phyloP scores from a whole-genome alignment of 2,797 vertebrate genomes.

The Falco peregrinus region DNA sequence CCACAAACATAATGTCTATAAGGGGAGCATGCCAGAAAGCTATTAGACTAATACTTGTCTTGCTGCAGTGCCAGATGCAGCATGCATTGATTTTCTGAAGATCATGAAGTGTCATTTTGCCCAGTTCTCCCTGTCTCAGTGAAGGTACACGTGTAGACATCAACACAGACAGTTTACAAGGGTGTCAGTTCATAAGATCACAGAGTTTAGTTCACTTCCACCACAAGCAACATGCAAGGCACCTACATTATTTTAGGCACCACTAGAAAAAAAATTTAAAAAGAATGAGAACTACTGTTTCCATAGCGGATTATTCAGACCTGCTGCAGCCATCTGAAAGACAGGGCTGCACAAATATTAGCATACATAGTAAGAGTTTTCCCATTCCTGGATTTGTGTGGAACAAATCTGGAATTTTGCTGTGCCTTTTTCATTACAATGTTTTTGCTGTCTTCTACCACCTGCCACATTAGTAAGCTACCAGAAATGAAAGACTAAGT shows the following conservation, averaged over 20 bases:
- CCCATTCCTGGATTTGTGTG: conserved; percentile 65
- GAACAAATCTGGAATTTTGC: conserved; percentile 56
- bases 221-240: not conserved
- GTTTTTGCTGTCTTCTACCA: conserved; percentile 65
- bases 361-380: conserved; percentile 34
- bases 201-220: not conserved
- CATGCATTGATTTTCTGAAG: conserved; percentile 62
- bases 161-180: not conserved
- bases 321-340: conserved; percentile 57
- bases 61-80: conserved; percentile 53
- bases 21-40: conserved; percentile 55
- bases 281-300: conserved; percentile 23
- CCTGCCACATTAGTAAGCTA: conserved; percentile 65
- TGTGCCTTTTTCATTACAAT: conserved; percentile 41
- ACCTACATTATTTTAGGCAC: not conserved
- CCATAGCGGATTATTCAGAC: conserved; percentile 51
- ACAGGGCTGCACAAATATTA: conserved; percentile 45
- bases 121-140: not conserved
- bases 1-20: conserved; percentile 69
- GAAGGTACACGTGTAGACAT: not conserved
- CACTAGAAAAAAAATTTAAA: conserved; percentile 30
- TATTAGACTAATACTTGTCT: conserved; percentile 56
- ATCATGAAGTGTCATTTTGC: conserved; percentile 60
- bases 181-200: conserved; percentile 47
- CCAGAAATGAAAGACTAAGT: conserved; percentile 65